Evolutionary conservation across 2,797 vertebrate species (phyloP), one percentile per base, ranked within the genome.

Genomic region (Tinamus major): DNA sequence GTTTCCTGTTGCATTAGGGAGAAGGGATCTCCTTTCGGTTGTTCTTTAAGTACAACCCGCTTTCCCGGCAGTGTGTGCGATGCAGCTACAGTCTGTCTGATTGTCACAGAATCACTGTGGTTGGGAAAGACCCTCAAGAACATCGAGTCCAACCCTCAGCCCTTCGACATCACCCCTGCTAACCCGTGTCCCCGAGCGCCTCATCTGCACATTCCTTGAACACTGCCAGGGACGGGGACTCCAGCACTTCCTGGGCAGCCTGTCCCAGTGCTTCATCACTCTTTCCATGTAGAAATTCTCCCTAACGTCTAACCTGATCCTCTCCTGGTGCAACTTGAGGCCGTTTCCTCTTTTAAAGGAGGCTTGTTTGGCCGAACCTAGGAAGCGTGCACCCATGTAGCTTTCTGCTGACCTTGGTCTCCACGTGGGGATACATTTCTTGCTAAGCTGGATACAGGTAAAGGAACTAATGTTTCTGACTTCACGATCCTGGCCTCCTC

Each of bases 51-150:
- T 65, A 24, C 76, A 82, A 67, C 8, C 12, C 33, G 0, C 51
- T 35, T 31, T 16, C 18, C 0, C 31, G 27, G 53, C 53, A 18
- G 27, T 17, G 9, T 29, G 9, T 16, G 7, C 27, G 14, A 0
- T 37, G 53, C 35, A 35, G 48, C 13, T 1, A 11, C 39, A 21
- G 14, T 51, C 24, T 46, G 8, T 61, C 58, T 17, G 81, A 12
- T 12, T 41, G 51, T 53, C 59, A 46, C 12, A 24, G 48, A 49
- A 23, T 49, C 48, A 46, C 48, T 49, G 48, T 49, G 48, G 21
- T 12, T 49, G 48, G 48, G 12, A 49, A 24, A 49, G 48, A 24
- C 48, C 46, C 10, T 21, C 46, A 21, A 21, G 46, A 48, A 20
- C 18, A 48, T 48, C 19, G 20, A 48, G 20, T 21, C 19, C 46